These are phyloP conservation scores for Chloromyia formosa DNA, from an alignment of 2,888 invertebrate genomes.

Conservation along the genomic window DNA sequence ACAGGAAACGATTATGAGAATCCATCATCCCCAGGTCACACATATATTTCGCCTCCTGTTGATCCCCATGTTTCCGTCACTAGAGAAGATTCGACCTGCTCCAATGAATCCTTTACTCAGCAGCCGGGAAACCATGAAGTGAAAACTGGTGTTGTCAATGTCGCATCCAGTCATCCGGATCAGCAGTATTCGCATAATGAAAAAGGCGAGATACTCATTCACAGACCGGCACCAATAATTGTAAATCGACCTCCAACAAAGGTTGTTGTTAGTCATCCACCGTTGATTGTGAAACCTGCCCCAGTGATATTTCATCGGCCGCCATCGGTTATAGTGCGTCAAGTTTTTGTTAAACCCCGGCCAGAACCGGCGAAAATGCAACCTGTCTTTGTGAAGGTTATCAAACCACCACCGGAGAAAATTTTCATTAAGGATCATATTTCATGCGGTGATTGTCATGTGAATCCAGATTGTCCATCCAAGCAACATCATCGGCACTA, in stretches of 20 bases:
- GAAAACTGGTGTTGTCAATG: background rate
- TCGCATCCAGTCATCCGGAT: background rate
- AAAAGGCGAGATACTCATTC: conserved; percentile 62
- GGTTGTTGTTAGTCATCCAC: conserved; percentile 62
- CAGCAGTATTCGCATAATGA: conserved; percentile 47
- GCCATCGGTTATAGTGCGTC: conserved; percentile 62
- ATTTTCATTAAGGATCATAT: conserved; percentile 57
- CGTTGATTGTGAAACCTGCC: conserved; percentile 62
- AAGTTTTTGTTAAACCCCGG: conserved; percentile 60
- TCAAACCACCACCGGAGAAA: conserved; percentile 62
- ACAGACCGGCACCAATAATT: conserved; percentile 62
- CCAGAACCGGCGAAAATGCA: conserved; percentile 62
- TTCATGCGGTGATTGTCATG: conserved; percentile 45
- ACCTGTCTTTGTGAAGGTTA: conserved; percentile 62
- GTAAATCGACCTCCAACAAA: conserved; percentile 62
- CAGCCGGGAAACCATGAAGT: background rate
- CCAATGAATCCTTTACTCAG: background rate
- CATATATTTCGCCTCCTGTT: background rate
- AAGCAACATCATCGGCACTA: background rate
- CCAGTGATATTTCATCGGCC: conserved; percentile 63
- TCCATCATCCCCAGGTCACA: background rate
- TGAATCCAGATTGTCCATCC: background rate
- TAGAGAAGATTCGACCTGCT: background rate
- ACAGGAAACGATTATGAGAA: too few relatives aligned
- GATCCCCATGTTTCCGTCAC: background rate